A percentile compares a stretch with the other conserved stretches of the same genome.
Conservation (phyloP, 2,888 invertebrate genomes). For the Falcaria lacertinaria region DNA sequence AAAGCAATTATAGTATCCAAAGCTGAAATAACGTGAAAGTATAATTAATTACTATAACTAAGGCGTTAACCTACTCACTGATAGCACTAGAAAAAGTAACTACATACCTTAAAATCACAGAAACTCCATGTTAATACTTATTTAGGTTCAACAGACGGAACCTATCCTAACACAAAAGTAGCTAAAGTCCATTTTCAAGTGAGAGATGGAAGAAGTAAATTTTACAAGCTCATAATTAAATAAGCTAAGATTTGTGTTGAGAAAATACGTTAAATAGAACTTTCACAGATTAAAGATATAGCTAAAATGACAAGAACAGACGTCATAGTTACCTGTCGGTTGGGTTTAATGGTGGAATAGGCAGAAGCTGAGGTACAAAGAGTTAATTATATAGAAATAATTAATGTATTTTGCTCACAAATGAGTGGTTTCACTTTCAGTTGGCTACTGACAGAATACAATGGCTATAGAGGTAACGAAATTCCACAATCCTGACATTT, state of each 20-base stretch:
- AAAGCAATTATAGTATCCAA: constrained; percentile 26
- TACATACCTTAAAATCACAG: constrained; percentile 15
- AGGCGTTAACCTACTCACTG: constrained; percentile 29
- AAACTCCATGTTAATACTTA: constrained; percentile 11
- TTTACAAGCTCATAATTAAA: not conserved
- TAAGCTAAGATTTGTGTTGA: constrained; percentile 27
- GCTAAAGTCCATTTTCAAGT: not conserved
- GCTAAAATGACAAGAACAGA: constrained; percentile 33
- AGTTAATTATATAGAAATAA: constrained; percentile 17
- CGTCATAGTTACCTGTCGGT: constrained; percentile 23
- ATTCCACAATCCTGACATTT: no score
- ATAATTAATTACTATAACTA: constrained; percentile 42
- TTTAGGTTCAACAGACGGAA: constrained; percentile 3
- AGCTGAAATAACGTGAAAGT: constrained; percentile 42
- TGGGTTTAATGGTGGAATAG: constrained; percentile 12
- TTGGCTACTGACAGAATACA: constrained; percentile 2
- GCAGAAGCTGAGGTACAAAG: constrained; percentile 7
- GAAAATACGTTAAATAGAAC: constrained; percentile 38
- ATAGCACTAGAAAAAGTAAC: constrained; percentile 27
- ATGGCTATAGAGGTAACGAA: not conserved
- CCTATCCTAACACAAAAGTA: constrained; percentile 5
- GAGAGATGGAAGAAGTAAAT: not conserved
- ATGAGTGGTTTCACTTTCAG: constrained; percentile 17
- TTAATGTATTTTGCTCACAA: constrained; percentile 18
- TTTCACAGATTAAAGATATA: constrained; percentile 44